Evolutionary conservation across 1,140 invertebrate genomes (phyloP), one percentile per base, ranked within the genome.

Genomic region (Arctopsyche grandis): DNA sequence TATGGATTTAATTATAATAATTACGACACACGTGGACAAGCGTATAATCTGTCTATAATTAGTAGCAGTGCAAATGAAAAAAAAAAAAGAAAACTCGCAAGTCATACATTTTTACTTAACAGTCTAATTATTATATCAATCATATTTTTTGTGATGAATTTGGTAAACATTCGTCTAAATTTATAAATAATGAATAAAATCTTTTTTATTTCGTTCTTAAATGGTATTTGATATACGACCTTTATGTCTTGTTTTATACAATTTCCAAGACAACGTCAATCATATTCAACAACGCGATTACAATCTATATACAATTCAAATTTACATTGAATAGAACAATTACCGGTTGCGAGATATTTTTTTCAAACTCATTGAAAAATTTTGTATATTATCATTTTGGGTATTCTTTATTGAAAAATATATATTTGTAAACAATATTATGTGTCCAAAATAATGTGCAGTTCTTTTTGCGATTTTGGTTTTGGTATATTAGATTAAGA

Each of bases 281-380:
- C 63, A 66, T 66, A 24, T 66, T 52, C 48, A 52, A 52, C 48
- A 26, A 24, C 24, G 5, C 12, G 63, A 66, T 66, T 26, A 66
- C 19, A 22, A 66, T 66, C 63, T 66, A 24, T 16, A 52, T 52
- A 22, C 58, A 10, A 66, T 66, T 29, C 63, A 12, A 66, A 66
- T 66, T 66, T 66, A 66, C 63, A 66, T 66, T 66, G 63, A 66
- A 66, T 66, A 22, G 63, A 66, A 29, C 24, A 29, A 66, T 66
- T 66, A 12, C 24, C 63, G 26, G 24, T 60, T 19, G 16, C 16
- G 56, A 16, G 56, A 19, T 60, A 4, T 38, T 38, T 38, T 38
- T 7, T 38, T 38, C 29, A 38, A 38, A 38, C 7, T 38, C 29
- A 38, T 38, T 38, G 29, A 38, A 38, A 38, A 38, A 4, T 38